These are phyloP conservation scores for Hylaeus volcanicus DNA, from an alignment of 1,140 invertebrate genomes.

Conservation along the genomic window DNA sequence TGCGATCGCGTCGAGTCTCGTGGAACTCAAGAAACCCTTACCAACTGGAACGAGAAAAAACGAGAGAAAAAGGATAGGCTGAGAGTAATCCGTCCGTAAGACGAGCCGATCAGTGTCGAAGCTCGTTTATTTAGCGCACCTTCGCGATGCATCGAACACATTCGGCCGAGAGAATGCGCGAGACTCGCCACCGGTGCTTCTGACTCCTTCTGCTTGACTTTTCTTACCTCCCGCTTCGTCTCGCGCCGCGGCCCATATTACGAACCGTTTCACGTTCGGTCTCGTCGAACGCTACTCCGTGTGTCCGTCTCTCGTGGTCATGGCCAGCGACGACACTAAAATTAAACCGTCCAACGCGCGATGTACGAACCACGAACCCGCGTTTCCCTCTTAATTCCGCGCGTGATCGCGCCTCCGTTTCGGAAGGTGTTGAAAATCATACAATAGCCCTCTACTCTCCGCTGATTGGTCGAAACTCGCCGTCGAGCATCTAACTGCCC, in stretches of 20 bases:
- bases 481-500: background rate
- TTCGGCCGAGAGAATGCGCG: constrained; percentile 17
- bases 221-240: background rate
- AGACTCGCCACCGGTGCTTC: constrained; percentile 7
- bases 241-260: background rate
- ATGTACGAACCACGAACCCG: background rate
- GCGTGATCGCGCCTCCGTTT: background rate
- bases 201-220: background rate
- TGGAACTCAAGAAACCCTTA: background rate
- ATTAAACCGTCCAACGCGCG: constrained; percentile 22
- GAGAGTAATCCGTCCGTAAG: background rate
- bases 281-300: background rate
- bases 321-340: constrained; percentile 12
- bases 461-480: background rate
- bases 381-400: too few relatives aligned
- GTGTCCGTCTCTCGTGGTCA: constrained; percentile 10
- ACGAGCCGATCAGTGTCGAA: background rate
- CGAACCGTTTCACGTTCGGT: background rate
- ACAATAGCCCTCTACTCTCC: background rate
- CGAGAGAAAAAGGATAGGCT: background rate
- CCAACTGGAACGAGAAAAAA: background rate
- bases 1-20: background rate
- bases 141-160: background rate
- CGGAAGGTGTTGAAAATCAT: background rate
- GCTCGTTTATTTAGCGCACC: background rate